A percentile compares a stretch with the other conserved stretches of the same genome.
Evolutionary conservation across 2,113 vertebrate genomes (phyloP).

Genomic region (Corythornis madagascariensis): DNA sequence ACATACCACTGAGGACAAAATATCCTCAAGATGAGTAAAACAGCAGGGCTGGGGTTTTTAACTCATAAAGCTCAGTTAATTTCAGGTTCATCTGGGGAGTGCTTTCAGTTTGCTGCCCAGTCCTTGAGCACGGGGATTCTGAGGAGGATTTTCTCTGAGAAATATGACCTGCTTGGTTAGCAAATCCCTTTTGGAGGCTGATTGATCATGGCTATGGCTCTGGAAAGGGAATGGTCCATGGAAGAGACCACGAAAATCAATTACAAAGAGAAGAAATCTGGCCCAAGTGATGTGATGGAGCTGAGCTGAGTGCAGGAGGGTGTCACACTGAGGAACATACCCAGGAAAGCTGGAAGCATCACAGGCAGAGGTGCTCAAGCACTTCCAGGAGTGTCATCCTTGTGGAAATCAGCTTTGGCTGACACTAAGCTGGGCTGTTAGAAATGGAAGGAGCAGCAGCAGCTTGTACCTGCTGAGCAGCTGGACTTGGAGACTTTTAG

Average conservation of each 20-base stretch:
- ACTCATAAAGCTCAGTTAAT: neutral
- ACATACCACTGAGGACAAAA: constrained; percentile 49
- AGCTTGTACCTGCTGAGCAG: neutral
- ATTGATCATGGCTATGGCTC: neutral
- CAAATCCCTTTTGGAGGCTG: neutral
- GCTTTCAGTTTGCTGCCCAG: neutral
- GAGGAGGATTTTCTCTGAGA: neutral
- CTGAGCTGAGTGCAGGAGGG: neutral
- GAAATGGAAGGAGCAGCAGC: neutral
- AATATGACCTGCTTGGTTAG: neutral
- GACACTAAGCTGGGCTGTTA: neutral
- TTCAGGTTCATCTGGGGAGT: neutral
- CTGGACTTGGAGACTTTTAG: neutral
- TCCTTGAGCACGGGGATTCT: neutral
- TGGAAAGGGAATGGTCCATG: neutral
- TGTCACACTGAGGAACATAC: neutral
- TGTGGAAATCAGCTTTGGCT: neutral
- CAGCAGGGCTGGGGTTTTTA: neutral
- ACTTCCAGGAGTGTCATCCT: neutral
- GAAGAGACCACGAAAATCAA: constrained; percentile 1
- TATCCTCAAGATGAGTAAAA: constrained; percentile 47
- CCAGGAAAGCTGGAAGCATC: neutral
- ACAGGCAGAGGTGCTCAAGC: neutral
- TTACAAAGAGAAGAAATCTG: constrained; percentile 15
- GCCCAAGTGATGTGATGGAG: neutral